Evolutionary conservation across 2,113 vertebrate species (phyloP).

Genomic region (Arizona elegans): DNA sequence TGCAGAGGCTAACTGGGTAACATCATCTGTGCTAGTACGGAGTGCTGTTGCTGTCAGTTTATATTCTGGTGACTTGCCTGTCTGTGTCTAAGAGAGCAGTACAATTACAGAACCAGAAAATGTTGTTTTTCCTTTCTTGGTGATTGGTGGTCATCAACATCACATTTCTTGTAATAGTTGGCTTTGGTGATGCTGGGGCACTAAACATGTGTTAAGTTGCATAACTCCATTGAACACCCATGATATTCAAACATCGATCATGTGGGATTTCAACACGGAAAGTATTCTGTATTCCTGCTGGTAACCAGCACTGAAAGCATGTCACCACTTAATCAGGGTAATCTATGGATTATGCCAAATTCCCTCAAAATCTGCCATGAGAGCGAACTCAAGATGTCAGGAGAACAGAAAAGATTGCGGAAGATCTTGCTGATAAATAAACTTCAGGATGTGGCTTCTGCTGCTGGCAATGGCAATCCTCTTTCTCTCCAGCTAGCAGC

Average conservation of each 20-base stretch:
- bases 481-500: not conserved
- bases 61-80: too few species aligned
- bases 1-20: too few species aligned
- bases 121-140: not conserved
- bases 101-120: not conserved
- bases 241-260: not conserved
- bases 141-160: not conserved
- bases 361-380: not conserved
- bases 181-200: not conserved
- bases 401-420: not conserved
- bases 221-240: not conserved
- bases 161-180: not conserved
- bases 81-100: not conserved
- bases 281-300: not conserved
- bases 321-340: not conserved
- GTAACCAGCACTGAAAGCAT: not conserved
- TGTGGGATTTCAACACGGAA: not conserved
- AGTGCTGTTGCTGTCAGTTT: too few species aligned
- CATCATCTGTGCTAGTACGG: too few species aligned
- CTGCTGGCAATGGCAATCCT: not conserved
- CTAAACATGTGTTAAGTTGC: not conserved
- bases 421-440: not conserved
- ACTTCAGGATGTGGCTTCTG: not conserved
- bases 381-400: not conserved
- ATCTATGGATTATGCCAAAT: not conserved